phyloP scores from a whole-genome alignment of 2,888 invertebrate species.

The Patella caerulea region DNA sequence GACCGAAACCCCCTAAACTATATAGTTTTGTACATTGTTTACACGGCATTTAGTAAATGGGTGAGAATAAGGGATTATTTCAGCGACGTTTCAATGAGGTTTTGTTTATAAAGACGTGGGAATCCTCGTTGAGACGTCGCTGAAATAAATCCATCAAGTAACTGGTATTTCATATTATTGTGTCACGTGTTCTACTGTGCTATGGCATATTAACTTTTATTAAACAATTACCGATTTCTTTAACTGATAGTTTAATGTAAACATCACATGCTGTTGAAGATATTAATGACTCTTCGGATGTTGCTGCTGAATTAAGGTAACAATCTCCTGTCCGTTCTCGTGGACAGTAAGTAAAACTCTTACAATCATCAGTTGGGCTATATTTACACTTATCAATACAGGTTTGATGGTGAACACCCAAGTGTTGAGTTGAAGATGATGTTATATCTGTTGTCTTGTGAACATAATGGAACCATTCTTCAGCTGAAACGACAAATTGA shows the following conservation, averaged over 20 bases:
- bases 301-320: constrained; percentile 8
- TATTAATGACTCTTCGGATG: neutral
- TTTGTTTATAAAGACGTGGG: too few species aligned
- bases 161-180: too few species aligned
- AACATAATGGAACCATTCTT: constrained; percentile 29
- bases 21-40: too few species aligned
- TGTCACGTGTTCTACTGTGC: too few species aligned
- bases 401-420: constrained; percentile 16
- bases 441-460: constrained; percentile 14
- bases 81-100: too few species aligned
- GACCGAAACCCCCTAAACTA: too few species aligned
- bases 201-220: too few species aligned
- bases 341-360: constrained; percentile 32
- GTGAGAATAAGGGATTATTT: too few species aligned
- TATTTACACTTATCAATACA: constrained; percentile 28
- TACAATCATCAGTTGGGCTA: constrained; percentile 16
- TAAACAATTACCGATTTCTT: too few species aligned
- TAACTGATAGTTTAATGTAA: constrained; percentile 15
- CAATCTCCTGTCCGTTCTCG: constrained; percentile 25
- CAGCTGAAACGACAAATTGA: constrained; percentile 11
- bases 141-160: too few species aligned
- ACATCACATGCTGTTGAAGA: constrained; percentile 26
- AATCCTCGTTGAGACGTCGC: too few species aligned
- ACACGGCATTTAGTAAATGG: too few species aligned
- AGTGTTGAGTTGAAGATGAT: neutral